Evolutionary conservation across 2,888 invertebrate species (phyloP).

Genomic region (Trisateles emortualis): DNA sequence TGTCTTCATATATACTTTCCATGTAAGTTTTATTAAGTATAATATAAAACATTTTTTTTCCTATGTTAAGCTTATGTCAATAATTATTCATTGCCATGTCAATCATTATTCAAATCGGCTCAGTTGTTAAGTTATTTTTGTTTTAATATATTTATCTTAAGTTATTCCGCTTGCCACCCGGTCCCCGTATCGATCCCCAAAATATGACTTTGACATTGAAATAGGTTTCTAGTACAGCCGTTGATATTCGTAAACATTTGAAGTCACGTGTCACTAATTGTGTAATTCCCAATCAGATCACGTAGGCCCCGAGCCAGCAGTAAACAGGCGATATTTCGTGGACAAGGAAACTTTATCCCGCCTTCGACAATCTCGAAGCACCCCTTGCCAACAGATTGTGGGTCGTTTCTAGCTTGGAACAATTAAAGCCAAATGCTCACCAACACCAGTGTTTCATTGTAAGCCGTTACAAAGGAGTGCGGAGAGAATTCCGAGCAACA

Average conservation of each 20-base stretch:
- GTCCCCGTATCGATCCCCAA: slow-evolving; percentile 17
- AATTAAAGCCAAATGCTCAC: slow-evolving; percentile 69
- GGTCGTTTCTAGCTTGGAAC: slow-evolving; percentile 52
- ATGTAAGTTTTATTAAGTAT: too few relatives aligned
- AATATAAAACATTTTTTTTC: too few relatives aligned
- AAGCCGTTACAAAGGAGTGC: slow-evolving; percentile 56
- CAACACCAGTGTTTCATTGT: slow-evolving; percentile 61
- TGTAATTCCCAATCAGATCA: slow-evolving; percentile 63
- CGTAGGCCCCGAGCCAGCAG: slow-evolving; percentile 59
- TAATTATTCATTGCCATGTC: too few relatives aligned
- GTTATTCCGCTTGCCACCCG: not conserved
- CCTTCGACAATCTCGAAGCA: slow-evolving; percentile 32
- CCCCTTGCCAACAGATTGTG: slow-evolving; percentile 50
- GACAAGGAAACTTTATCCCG: slow-evolving; percentile 63
- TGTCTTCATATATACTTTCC: too few relatives aligned
- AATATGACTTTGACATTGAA: slow-evolving; percentile 47
- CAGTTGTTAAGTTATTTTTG: not conserved
- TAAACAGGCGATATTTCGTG: slow-evolving; percentile 66
- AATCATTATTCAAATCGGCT: not conserved
- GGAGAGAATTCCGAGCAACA: slow-evolving; percentile 54
- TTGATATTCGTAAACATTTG: slow-evolving; percentile 45
- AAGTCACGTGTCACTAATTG: slow-evolving; percentile 65
- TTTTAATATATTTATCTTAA: not conserved
- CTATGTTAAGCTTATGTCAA: too few relatives aligned
- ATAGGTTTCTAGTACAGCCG: slow-evolving; percentile 15